Evolutionary conservation across 2,888 invertebrate species (phyloP).

Genomic region (Leptinotarsa haldemani): DNA sequence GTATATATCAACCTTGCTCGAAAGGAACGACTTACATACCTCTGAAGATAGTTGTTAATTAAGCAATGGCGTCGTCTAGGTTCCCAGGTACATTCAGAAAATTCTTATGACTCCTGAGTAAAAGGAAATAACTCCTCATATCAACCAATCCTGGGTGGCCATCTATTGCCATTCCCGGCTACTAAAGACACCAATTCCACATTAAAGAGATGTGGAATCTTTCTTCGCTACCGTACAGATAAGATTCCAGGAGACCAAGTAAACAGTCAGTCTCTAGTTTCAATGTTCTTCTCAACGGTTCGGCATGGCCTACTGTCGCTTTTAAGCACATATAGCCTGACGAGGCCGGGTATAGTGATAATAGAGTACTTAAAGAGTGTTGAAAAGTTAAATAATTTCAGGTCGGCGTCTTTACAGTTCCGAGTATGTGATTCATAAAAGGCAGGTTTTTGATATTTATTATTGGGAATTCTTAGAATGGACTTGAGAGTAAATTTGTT

Average conservation of each 20-base stretch:
- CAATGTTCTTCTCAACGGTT: constrained; percentile 37
- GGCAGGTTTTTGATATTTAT: constrained; percentile 37
- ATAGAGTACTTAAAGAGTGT: constrained; percentile 65
- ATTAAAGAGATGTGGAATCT: constrained; percentile 62
- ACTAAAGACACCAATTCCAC: constrained; percentile 64
- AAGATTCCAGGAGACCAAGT: constrained; percentile 58
- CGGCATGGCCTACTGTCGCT: constrained; percentile 55
- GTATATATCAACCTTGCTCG: too few relatives aligned
- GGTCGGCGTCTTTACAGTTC: constrained; percentile 56
- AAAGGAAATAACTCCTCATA: constrained; percentile 1
- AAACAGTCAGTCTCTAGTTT: constrained; percentile 32
- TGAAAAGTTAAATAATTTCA: constrained; percentile 64
- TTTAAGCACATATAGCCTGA: constrained; percentile 55
- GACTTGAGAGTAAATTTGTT: constrained; percentile 16
- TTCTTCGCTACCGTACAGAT: constrained; percentile 64
- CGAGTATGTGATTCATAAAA: constrained; percentile 27
- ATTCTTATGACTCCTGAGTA: background rate
- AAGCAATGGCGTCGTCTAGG: background rate
- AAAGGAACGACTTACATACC: background rate
- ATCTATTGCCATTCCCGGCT: constrained; percentile 59
- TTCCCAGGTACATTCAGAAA: background rate
- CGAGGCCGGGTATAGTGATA: constrained; percentile 56
- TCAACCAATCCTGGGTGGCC: constrained; percentile 59
- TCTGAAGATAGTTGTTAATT: background rate
- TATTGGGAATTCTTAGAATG: constrained; percentile 17